These are phyloP conservation scores for Drosophila punjabiensis DNA, from an alignment of 1,140 invertebrate genomes.

Conservation along the genomic window DNA sequence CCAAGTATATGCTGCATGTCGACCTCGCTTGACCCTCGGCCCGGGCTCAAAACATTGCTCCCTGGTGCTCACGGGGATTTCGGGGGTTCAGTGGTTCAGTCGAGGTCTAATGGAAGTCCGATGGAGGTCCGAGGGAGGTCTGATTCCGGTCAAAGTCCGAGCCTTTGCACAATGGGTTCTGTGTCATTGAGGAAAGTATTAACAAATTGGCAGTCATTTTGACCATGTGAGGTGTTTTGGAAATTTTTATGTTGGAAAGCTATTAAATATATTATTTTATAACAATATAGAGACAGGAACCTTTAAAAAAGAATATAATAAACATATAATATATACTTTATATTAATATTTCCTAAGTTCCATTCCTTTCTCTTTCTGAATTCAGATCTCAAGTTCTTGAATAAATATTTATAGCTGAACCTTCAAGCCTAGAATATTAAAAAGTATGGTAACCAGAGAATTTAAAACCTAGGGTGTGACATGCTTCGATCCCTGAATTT, in stretches of 20 bases:
- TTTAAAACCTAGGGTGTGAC: slow-evolving; percentile 13
- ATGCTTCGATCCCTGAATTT: slow-evolving; percentile 1
- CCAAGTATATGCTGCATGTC: slow-evolving; percentile 49
- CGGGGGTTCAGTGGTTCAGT: slow-evolving; percentile 30
- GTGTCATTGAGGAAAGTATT: neutral
- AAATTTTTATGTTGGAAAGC: no score
- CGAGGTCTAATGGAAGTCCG: slow-evolving; percentile 19
- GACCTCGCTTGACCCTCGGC: slow-evolving; percentile 53
- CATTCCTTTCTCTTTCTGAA: neutral
- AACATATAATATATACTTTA: neutral
- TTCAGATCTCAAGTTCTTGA: no score
- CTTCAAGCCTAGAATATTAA: neutral
- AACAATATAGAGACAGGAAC: no score
- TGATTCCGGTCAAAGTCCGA: slow-evolving; percentile 17
- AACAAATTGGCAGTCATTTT: neutral
- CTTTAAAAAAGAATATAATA: neutral
- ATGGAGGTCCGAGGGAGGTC: no score
- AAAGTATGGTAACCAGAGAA: neutral
- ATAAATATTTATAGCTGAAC: neutral
- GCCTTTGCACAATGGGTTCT: slow-evolving; percentile 1
- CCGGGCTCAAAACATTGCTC: slow-evolving; percentile 22
- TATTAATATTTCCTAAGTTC: neutral
- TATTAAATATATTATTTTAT: no score
- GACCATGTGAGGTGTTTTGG: no score
- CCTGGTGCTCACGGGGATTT: slow-evolving; percentile 17